Conservation (phyloP, 1,140 invertebrate genomes). For the Colletes latitarsis region DNA sequence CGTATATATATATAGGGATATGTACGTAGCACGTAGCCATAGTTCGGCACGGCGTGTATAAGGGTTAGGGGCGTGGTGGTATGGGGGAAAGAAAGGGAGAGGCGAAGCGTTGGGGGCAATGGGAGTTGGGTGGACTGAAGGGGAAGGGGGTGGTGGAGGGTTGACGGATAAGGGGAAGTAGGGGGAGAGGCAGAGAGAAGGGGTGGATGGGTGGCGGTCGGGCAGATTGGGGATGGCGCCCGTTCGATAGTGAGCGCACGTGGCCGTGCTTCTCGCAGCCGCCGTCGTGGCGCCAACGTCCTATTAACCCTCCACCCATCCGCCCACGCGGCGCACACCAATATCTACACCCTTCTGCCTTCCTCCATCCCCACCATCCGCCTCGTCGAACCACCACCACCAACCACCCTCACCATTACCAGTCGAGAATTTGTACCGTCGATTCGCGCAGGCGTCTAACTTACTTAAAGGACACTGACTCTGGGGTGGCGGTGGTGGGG, state of each 20-base stretch:
- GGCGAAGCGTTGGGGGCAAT: slow-evolving; percentile 52
- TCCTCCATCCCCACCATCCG: slow-evolving; percentile 13
- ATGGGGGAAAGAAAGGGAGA: slow-evolving; percentile 53
- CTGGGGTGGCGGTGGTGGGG: slow-evolving; percentile 44
- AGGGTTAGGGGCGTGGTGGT: slow-evolving; percentile 68
- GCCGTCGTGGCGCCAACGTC: slow-evolving; percentile 78
- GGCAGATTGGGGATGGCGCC: slow-evolving; percentile 70
- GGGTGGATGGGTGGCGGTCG: slow-evolving; percentile 60
- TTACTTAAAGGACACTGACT: slow-evolving; percentile 80
- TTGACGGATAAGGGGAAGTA: slow-evolving; percentile 47
- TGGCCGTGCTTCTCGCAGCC: slow-evolving; percentile 76
- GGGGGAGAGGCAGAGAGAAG: slow-evolving; percentile 21
- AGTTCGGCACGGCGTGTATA: slow-evolving; percentile 68
- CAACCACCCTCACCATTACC: slow-evolving; percentile 54
- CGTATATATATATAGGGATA: slow-evolving; percentile 47
- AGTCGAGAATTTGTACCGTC: slow-evolving; percentile 62
- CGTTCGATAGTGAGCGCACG: slow-evolving; percentile 80
- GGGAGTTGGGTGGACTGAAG: slow-evolving; percentile 37
- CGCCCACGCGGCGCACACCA: slow-evolving; percentile 44
- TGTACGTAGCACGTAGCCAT: slow-evolving; percentile 60
- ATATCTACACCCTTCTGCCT: slow-evolving; percentile 12
- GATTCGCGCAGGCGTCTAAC: slow-evolving; percentile 72
- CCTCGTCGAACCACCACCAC: slow-evolving; percentile 35
- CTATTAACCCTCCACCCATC: slow-evolving; percentile 71
- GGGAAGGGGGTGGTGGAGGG: slow-evolving; percentile 53